Evolutionary conservation across 1,140 invertebrate species (phyloP).

Genomic region (Mylabris phalerata): DNA sequence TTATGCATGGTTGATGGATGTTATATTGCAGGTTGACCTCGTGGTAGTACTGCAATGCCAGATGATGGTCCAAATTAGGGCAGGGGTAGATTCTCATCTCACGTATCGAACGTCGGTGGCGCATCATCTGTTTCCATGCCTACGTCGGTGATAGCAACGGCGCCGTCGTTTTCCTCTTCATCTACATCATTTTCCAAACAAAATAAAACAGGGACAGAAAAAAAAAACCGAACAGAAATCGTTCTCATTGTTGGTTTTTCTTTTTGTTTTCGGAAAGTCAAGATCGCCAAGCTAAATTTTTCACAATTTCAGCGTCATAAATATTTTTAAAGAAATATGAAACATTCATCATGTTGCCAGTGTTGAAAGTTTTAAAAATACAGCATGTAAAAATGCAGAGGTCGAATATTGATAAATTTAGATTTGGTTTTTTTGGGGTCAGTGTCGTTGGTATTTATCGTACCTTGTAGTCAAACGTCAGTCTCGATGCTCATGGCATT

Average conservation of each 20-base stretch:
- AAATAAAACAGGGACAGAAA: not conserved
- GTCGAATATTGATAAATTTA: too few species aligned
- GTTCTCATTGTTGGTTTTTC: too few species aligned
- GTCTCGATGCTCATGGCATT: conserved; percentile 89
- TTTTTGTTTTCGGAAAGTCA: too few species aligned
- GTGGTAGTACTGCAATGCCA: conserved; percentile 10
- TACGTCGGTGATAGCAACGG: conserved; percentile 12
- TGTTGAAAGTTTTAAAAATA: too few species aligned
- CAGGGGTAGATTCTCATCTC: conserved; percentile 13
- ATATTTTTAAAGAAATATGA: too few species aligned
- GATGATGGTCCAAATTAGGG: conserved; percentile 18
- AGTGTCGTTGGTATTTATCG: conserved; percentile 29
- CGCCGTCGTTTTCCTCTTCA: conserved; percentile 1
- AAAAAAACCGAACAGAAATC: not conserved
- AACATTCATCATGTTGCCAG: too few species aligned
- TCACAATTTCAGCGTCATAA: too few species aligned
- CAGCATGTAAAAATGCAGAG: too few species aligned
- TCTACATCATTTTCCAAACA: not conserved
- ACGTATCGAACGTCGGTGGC: conserved; percentile 27
- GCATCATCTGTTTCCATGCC: conserved; percentile 22
- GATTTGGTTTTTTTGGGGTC: not conserved
- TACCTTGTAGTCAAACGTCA: conserved; percentile 94
- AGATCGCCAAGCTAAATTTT: too few species aligned
- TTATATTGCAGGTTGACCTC: conserved; percentile 13
- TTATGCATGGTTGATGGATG: too few species aligned